Base-by-base conservation (phyloP, 2,888 invertebrate species). In the Dichetophora obliterata region DNA sequence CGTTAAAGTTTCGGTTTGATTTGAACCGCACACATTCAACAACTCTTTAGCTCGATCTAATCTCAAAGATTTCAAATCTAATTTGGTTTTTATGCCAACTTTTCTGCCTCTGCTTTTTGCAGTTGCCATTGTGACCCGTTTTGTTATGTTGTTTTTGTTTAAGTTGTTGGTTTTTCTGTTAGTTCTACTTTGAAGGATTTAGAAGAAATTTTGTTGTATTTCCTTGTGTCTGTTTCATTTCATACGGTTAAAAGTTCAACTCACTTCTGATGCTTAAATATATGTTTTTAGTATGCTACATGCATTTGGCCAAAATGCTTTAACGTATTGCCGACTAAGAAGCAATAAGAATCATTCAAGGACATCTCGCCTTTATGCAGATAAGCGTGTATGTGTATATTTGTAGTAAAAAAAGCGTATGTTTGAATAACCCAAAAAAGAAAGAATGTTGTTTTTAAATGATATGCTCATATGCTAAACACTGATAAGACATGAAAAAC, bases 81-180 rank as follows among this genome's bases (percentile, higher is more conserved):
- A 68, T 68, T 68, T 68, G 68, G 50, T 52, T 68, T 68, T 48
- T 68, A 34, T 68, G 48, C 68, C 48, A 50, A 59, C 24, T 59
- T n/a, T n/a, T 59, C 6, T 59, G 59, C 57, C 57, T 8, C 57
- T 24, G 24, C 57, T 14, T 24, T 11, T 57, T 24, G 14, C 24
- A 57, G 19, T 6, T 22, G 11, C 22, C 24, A 57, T 22, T 22
- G 57, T 57, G 19, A 24, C 27, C 27, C 14, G 5, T 22, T 27
- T 59, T 27, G 24, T 24, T 59, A n/a, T n/a, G 59, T 59, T 59
- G 2, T 19, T 24, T 43, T 43, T 43, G 31, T 31, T 31, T 3
- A 31, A 31, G 5, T 31, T 31, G 31, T 31, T 31, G 43, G 1
- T 27, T 27, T 27, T 59, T 59, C 5, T 27, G 24, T 4, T 19